Evolutionary conservation across 2,888 invertebrate species (phyloP).

Genomic region (Eristalis pertinax): DNA sequence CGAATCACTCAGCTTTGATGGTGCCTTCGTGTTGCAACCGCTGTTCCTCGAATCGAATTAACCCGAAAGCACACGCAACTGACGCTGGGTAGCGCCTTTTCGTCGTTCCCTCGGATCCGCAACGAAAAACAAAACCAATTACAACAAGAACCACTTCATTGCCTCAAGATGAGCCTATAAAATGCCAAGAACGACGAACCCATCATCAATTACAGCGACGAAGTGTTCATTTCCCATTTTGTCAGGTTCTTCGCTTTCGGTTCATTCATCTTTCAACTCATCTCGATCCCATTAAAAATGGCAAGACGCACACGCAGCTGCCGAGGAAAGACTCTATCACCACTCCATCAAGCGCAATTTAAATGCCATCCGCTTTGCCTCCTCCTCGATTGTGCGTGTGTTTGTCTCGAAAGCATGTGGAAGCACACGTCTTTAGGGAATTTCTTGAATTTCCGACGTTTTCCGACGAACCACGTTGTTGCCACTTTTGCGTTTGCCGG

Average conservation of each 20-base stretch:
- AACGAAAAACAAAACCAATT: constrained; percentile 18
- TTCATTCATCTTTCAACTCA: constrained; percentile 64
- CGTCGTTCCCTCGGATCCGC: not conserved
- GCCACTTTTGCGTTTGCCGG: not conserved
- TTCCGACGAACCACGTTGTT: constrained; percentile 10
- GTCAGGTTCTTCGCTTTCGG: constrained; percentile 28
- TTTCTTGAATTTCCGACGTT: constrained; percentile 8
- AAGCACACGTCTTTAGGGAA: constrained; percentile 39
- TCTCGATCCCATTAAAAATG: constrained; percentile 63
- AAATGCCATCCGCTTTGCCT: constrained; percentile 42
- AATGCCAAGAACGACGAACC: constrained; percentile 22
- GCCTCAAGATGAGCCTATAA: constrained; percentile 21
- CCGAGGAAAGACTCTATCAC: constrained; percentile 60
- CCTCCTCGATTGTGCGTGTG: too few species aligned
- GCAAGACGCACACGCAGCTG: constrained; percentile 1
- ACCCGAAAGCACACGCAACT: not conserved
- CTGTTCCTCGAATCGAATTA: not conserved
- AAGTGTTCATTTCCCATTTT: constrained; percentile 60
- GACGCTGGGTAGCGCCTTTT: not conserved
- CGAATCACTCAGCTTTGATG: not conserved
- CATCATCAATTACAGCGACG: constrained; percentile 47
- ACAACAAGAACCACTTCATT: constrained; percentile 22
- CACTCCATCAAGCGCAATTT: constrained; percentile 69
- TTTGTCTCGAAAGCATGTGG: constrained; percentile 47
- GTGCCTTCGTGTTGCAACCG: not conserved